Evolutionary conservation across 2,888 invertebrate species (phyloP), one percentile per base, ranked within the genome.

Genomic region (Drosophila putrida): DNA sequence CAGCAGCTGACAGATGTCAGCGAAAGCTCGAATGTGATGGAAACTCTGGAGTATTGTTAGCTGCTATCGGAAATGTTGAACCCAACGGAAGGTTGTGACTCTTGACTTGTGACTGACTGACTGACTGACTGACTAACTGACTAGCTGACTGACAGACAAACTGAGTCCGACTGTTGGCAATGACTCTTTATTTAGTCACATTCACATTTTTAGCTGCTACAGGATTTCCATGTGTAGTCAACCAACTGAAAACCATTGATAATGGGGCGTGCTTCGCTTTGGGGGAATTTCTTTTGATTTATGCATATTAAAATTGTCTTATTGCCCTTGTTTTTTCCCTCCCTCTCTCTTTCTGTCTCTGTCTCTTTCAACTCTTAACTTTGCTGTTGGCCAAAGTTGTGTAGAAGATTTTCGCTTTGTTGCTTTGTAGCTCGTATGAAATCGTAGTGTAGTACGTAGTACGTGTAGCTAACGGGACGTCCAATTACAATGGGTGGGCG

Each of bases 241-340:
- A 33, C 49, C 49, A 57, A 31, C 38, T 58, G 33, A 33, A 47
- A 66, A 53, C 46, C 60, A 66, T 62, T 60, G 62, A 59, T 55
- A 71, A 31, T 11, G 39, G 47, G 35, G 15, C 43, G 44, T 50
- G 58, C n/a, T 6, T 10, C 11, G 31, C 31, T 31, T 51, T 38
- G 43, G 27, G 55, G 11, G n/a, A 35, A 54, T 46, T 27, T 55
- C 36, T 53, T 73, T 69, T 88, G 82, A 84, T 80, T 82, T 85
- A 79, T 85, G 82, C 74, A 88, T 87, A 88, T 85, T 88, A 86
- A 88, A 81, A 78, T 59, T 70, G 57, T 74, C 73, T 82, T 82
- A 73, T 71, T 72, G 68, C 51, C 31, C 53, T 60, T 65, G 47
- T 58, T 65, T 53, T 39, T 55, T 20, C 39, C 10, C 27, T 46